phyloP scores from a whole-genome alignment of 2,113 vertebrate genomes.

The Cyprinodon variegatus region DNA sequence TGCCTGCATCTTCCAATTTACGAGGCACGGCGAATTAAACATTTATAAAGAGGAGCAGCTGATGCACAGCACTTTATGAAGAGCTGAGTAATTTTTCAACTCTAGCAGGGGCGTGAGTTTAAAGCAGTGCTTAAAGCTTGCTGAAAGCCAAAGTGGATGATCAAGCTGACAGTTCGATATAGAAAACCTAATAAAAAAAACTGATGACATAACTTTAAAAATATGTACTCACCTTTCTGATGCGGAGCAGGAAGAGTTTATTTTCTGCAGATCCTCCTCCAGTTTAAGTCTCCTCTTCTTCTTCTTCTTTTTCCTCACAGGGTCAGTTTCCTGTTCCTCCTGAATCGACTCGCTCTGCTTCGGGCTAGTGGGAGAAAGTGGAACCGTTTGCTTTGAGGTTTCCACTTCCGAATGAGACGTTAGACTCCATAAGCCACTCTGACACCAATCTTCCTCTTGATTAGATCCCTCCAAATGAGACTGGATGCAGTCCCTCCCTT shows the following conservation, averaged over 20 bases:
- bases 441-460: constrained; percentile 81
- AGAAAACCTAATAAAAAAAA: background rate
- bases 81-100: background rate
- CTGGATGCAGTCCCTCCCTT: constrained; percentile 34
- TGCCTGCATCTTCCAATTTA: background rate
- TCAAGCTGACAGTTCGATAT: background rate
- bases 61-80: background rate
- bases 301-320: constrained; percentile 62
- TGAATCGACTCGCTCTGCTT: constrained; percentile 1
- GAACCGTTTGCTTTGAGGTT: constrained; percentile 22
- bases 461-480: constrained; percentile 61
- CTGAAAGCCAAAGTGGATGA: background rate
- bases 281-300: constrained; percentile 60
- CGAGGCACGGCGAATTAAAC: background rate
- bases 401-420: constrained; percentile 18
- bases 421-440: constrained; percentile 73
- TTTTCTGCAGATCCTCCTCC: constrained; percentile 46
- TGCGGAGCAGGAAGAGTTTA: constrained; percentile 2
- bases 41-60: background rate
- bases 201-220: background rate
- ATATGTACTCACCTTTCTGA: constrained; percentile 63
- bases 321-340: constrained; percentile 21
- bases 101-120: background rate
- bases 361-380: background rate
- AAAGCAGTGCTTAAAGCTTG: background rate